Evolutionary conservation across 1,140 invertebrate species (phyloP).

Genomic region (Drosophila eugracilis): DNA sequence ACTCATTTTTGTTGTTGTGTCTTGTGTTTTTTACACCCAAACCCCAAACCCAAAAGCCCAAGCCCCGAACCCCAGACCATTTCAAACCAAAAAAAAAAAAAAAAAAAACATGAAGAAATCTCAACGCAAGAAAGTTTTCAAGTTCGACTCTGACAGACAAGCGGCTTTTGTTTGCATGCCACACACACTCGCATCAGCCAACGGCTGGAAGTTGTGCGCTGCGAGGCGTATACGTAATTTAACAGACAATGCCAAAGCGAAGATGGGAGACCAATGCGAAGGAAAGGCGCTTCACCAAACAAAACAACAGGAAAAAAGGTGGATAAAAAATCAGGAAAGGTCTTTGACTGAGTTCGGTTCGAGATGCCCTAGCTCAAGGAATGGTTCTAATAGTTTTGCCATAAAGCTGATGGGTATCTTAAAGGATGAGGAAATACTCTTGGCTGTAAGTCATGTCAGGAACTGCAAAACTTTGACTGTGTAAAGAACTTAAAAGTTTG

Average conservation of each 20-base stretch:
- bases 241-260: slow-evolving; percentile 68
- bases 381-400: slow-evolving; percentile 19
- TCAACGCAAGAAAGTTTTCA: slow-evolving; percentile 73
- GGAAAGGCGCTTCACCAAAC: slow-evolving; percentile 43
- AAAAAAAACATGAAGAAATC: slow-evolving; percentile 48
- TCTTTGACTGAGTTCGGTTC: slow-evolving; percentile 67
- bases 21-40: slow-evolving; percentile 6
- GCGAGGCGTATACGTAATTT: slow-evolving; percentile 80
- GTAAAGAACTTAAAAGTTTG: too few species aligned
- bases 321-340: slow-evolving; percentile 61
- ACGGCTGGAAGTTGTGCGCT: slow-evolving; percentile 56
- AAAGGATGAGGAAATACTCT: neutral
- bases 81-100: slow-evolving; percentile 1
- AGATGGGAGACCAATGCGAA: slow-evolving; percentile 42
- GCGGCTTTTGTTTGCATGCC: slow-evolving; percentile 77
- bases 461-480: neutral
- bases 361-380: slow-evolving; percentile 29
- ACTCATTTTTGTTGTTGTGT: slow-evolving; percentile 66
- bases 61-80: too few species aligned
- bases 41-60: neutral
- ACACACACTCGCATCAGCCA: slow-evolving; percentile 36
- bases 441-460: neutral
- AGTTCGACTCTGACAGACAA: slow-evolving; percentile 80
- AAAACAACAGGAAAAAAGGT: slow-evolving; percentile 43
- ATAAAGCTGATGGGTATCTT: neutral